A percentile compares a stretch with the other conserved stretches of the same genome.
phyloP scores from a whole-genome alignment of 2,797 vertebrate genomes.

The Spinus olivaceus region DNA sequence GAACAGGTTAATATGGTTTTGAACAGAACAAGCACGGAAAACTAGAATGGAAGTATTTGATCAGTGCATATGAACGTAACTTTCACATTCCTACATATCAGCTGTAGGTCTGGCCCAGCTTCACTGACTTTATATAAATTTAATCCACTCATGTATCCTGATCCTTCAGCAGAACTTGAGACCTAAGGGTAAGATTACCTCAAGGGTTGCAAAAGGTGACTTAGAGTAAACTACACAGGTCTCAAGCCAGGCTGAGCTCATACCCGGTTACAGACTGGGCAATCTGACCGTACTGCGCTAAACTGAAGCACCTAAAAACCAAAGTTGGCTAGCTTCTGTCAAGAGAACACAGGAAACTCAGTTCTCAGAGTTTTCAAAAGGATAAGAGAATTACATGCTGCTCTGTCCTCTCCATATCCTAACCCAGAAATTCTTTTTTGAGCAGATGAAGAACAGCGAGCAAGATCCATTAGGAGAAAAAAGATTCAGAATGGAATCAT shows the following conservation, averaged over 20 bases:
- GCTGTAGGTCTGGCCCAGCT: background rate
- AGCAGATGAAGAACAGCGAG: background rate
- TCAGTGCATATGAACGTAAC: background rate
- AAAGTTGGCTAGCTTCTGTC: background rate
- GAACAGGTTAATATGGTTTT: background rate
- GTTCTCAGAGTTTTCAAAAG: background rate
- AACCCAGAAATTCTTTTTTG: background rate
- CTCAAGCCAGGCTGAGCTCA: background rate
- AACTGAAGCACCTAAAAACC: background rate
- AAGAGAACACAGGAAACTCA: background rate
- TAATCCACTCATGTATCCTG: background rate
- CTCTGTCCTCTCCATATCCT: background rate
- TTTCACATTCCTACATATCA: background rate
- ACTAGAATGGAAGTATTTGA: background rate
- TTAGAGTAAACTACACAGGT: background rate
- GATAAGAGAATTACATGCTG: background rate
- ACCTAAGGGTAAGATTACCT: background rate
- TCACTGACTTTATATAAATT: background rate
- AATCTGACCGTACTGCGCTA: background rate
- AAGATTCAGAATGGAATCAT: background rate
- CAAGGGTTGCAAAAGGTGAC: background rate
- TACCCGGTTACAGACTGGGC: rapidly evolving
- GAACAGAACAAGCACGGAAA: background rate
- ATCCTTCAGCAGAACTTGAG: background rate
- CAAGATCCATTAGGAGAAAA: background rate